Conservation (phyloP, 1,140 invertebrate species). For the Ips nitidus region DNA sequence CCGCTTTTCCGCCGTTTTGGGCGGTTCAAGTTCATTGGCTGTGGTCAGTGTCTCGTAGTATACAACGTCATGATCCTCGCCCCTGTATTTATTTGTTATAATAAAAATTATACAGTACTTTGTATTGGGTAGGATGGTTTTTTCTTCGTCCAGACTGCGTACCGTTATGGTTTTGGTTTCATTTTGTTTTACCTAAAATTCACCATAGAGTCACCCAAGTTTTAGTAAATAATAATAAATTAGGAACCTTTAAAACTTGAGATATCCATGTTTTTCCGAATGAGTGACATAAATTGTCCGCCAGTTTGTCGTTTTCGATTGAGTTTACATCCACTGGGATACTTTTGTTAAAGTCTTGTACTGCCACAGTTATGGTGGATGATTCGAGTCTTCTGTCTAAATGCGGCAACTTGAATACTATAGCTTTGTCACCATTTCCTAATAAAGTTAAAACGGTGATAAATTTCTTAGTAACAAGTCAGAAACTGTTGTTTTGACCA, state of each 20-base stretch:
- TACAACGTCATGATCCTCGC: constrained; percentile 39
- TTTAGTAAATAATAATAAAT: not conserved
- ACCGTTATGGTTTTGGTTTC: constrained; percentile 35
- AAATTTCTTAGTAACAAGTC: too few species aligned
- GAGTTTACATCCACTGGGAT: constrained; percentile 23
- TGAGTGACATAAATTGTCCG: constrained; percentile 40
- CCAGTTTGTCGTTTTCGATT: constrained; percentile 32
- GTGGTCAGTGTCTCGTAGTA: constrained; percentile 42
- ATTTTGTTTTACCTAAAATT: constrained; percentile 33
- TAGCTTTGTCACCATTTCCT: constrained; percentile 28
- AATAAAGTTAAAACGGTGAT: too few species aligned
- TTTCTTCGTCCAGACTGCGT: constrained; percentile 30
- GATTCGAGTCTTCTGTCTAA: constrained; percentile 37
- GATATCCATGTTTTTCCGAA: constrained; percentile 43
- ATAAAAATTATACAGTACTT: constrained; percentile 45
- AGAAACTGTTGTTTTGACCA: too few species aligned
- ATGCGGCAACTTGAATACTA: constrained; percentile 38
- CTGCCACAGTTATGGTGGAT: constrained; percentile 36
- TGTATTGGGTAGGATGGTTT: constrained; percentile 36
- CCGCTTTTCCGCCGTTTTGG: not conserved
- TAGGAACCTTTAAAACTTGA: constrained; percentile 35
- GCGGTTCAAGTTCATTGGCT: constrained; percentile 3
- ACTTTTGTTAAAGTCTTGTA: constrained; percentile 42
- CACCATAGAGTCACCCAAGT: not conserved
- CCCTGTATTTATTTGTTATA: constrained; percentile 40